These are phyloP conservation scores for Caenorhabditis doughertyi DNA, from an alignment of 2,888 invertebrate genomes.

Conservation along the genomic window DNA sequence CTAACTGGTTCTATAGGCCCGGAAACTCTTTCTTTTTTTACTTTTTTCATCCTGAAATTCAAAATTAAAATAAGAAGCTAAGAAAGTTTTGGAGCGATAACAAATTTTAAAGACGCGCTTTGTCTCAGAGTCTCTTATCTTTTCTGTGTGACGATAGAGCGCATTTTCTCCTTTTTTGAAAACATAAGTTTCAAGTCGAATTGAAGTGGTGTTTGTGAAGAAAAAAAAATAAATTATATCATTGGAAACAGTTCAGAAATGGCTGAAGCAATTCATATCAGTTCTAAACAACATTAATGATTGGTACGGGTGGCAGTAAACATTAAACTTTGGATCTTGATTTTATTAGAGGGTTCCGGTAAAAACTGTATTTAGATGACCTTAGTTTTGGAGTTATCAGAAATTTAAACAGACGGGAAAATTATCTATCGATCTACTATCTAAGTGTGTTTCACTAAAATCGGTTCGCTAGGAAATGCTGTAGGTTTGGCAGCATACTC, in stretches of 20 bases:
- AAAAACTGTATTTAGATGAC: too few relatives aligned
- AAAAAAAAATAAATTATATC: background rate
- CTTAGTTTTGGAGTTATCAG: too few relatives aligned
- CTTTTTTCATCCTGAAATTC: constrained; percentile 41
- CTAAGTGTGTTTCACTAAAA: too few relatives aligned
- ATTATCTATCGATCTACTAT: too few relatives aligned
- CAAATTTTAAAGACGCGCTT: constrained; percentile 20
- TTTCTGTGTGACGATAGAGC: constrained; percentile 4
- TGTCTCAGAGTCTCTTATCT: constrained; percentile 20
- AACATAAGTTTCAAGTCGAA: background rate
- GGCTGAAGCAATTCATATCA: background rate
- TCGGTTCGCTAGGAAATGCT: too few relatives aligned
- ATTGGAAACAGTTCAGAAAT: background rate
- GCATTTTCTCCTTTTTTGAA: background rate
- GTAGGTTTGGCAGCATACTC: too few relatives aligned
- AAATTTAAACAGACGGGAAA: too few relatives aligned
- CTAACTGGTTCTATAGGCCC: constrained; percentile 34
- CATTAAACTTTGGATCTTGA: too few relatives aligned
- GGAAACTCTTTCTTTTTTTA: constrained; percentile 24
- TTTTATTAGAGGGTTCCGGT: too few relatives aligned
- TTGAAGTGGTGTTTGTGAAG: background rate
- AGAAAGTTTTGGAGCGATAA: background rate
- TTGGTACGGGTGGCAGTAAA: too few relatives aligned
- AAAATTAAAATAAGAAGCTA: background rate
- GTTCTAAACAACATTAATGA: background rate